phyloP scores from a whole-genome alignment of 2,888 invertebrate species.

The Ornithoptera alexandrae region DNA sequence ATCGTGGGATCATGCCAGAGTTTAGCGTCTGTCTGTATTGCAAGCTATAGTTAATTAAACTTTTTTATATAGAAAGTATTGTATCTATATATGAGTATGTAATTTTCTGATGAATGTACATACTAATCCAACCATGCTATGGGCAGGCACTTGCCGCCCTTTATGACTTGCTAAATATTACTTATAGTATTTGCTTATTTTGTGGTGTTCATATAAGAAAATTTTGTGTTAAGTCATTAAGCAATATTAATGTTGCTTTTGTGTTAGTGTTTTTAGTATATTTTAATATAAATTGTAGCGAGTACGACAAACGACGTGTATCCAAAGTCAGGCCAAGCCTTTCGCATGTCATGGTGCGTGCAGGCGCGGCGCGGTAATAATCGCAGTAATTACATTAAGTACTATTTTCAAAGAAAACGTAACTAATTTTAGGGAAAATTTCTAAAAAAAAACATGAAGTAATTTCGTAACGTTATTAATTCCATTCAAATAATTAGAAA shows the following conservation, averaged over 20 bases:
- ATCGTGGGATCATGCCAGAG: no score
- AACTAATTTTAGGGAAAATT: conserved; percentile 13
- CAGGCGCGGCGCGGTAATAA: conserved; percentile 21
- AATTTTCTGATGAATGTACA: no score
- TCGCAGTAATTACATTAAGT: conserved; percentile 23
- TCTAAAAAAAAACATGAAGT: not conserved
- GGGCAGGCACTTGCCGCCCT: no score
- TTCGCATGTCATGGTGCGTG: conserved; percentile 13
- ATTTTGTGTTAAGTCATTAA: no score
- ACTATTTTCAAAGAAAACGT: conserved; percentile 25
- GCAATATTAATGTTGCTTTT: not conserved
- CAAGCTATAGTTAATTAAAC: no score
- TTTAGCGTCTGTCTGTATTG: no score
- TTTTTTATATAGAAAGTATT: no score
- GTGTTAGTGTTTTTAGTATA: not conserved
- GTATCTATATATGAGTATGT: no score
- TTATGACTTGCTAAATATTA: no score
- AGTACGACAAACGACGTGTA: not conserved
- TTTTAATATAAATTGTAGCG: not conserved
- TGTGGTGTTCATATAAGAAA: no score
- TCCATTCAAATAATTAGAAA: not conserved
- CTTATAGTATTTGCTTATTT: no score
- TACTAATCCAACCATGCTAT: no score
- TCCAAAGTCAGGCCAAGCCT: conserved; percentile 14
- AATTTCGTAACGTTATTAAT: not conserved